phyloP scores from a whole-genome alignment of 2,888 invertebrate species.

The Nemapogon koenigi region DNA sequence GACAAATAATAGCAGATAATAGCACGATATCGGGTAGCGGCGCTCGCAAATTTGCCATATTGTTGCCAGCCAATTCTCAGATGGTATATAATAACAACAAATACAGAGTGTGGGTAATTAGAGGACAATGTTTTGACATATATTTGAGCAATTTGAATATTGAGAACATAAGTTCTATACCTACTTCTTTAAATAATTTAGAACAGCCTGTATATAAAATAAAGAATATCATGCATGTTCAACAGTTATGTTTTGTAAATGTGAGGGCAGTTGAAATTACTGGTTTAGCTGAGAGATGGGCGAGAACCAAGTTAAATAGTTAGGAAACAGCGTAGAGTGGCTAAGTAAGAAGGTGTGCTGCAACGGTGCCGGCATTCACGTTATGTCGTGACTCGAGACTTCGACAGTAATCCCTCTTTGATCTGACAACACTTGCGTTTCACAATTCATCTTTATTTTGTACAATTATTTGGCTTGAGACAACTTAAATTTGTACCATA shows the following conservation, averaged over 20 bases:
- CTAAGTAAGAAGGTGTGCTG: constrained; percentile 6
- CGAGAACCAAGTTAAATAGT: too few species aligned
- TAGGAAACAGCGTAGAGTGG: neutral
- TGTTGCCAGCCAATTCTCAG: constrained; percentile 47
- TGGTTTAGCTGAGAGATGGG: too few species aligned
- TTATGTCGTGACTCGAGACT: constrained; percentile 5
- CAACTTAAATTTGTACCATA: too few species aligned
- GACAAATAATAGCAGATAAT: constrained; percentile 64
- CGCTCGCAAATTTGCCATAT: constrained; percentile 49
- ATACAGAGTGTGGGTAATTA: constrained; percentile 4
- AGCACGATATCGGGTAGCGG: constrained; percentile 58
- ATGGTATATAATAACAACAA: constrained; percentile 7
- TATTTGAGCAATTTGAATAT: too few species aligned
- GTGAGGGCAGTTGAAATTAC: too few species aligned
- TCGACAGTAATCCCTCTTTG: constrained; percentile 4
- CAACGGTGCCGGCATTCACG: constrained; percentile 4
- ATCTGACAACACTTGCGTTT: constrained; percentile 5
- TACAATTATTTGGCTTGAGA: neutral
- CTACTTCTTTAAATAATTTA: too few species aligned
- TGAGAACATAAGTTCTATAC: too few species aligned
- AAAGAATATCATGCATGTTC: too few species aligned
- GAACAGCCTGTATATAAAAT: too few species aligned
- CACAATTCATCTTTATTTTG: constrained; percentile 3
- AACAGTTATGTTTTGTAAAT: too few species aligned
- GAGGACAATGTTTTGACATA: constrained; percentile 1